phyloP scores from a whole-genome alignment of 1,140 invertebrate species.

The Bombus huntii region DNA sequence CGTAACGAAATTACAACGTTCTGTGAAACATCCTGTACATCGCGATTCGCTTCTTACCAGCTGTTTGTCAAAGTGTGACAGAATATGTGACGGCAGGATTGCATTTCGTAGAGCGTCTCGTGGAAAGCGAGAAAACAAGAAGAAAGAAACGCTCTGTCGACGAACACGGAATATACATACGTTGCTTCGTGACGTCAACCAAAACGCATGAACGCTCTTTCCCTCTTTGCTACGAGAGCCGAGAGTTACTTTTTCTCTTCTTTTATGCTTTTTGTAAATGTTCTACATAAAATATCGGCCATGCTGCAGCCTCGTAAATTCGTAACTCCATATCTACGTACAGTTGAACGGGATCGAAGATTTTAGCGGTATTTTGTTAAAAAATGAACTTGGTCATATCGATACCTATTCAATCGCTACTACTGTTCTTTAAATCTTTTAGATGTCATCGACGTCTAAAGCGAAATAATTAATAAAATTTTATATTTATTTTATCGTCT shows the following conservation, averaged over 20 bases:
- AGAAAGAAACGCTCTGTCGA: slow-evolving; percentile 13
- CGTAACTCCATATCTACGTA: not conserved
- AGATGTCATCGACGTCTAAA: too few relatives aligned
- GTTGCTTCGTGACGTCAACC: slow-evolving; percentile 30
- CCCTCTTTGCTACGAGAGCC: not conserved
- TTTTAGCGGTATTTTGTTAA: too few relatives aligned
- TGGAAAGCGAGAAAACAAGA: slow-evolving; percentile 34
- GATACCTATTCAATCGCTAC: too few relatives aligned
- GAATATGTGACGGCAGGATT: slow-evolving; percentile 64
- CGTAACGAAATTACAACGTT: not conserved
- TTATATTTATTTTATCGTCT: not conserved
- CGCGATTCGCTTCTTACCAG: slow-evolving; percentile 24
- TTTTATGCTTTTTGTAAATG: not conserved
- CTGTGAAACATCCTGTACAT: slow-evolving; percentile 15
- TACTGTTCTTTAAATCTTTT: too few relatives aligned
- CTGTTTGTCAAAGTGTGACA: slow-evolving; percentile 60
- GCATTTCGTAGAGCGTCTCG: slow-evolving; percentile 51
- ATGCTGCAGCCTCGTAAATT: not conserved
- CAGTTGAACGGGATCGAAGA: not conserved
- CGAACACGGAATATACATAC: not conserved
- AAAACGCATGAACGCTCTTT: slow-evolving; percentile 18
- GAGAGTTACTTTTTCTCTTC: not conserved
- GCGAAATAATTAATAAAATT: too few relatives aligned
- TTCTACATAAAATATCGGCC: not conserved
- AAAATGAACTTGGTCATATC: too few relatives aligned